Evolutionary conservation across 1,140 invertebrate genomes (phyloP).

Genomic region (Aradophagus sp.): DNA sequence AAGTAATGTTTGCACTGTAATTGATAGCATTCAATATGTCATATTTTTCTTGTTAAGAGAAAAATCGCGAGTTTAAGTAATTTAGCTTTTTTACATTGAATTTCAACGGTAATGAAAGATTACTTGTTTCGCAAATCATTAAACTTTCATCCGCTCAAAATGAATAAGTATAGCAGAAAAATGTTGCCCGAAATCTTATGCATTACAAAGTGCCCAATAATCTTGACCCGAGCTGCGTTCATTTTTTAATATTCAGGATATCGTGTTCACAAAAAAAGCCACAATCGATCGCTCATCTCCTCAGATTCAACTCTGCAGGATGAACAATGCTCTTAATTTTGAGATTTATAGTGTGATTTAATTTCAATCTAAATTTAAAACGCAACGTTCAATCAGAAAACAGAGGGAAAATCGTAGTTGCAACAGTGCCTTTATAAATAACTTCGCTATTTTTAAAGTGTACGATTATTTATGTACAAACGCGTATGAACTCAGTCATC

Average conservation of each 20-base stretch:
- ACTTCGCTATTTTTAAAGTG: conserved; percentile 19
- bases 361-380: conserved; percentile 10
- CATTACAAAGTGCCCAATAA: conserved; percentile 24
- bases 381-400: conserved; percentile 3
- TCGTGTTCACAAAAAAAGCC: conserved; percentile 3
- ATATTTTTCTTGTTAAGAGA: no score
- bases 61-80: no score
- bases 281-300: background rate
- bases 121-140: conserved; percentile 17
- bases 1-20: no score
- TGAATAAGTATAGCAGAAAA: conserved; percentile 6
- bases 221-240: conserved; percentile 15
- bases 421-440: conserved; percentile 13
- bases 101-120: background rate
- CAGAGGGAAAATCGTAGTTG: conserved; percentile 5
- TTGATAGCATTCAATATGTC: no score
- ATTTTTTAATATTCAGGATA: conserved; percentile 10
- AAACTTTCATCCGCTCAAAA: conserved; percentile 11
- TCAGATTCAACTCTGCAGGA: conserved; percentile 7
- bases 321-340: conserved; percentile 25
- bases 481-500: conserved; percentile 11
- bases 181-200: conserved; percentile 7
- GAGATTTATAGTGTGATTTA: conserved; percentile 3
- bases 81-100: no score
- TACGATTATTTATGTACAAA: conserved; percentile 24